These are phyloP conservation scores for Pocillopora verrucosa DNA, from an alignment of 64 coral and sea anemone genomes.

Conservation along the genomic window DNA sequence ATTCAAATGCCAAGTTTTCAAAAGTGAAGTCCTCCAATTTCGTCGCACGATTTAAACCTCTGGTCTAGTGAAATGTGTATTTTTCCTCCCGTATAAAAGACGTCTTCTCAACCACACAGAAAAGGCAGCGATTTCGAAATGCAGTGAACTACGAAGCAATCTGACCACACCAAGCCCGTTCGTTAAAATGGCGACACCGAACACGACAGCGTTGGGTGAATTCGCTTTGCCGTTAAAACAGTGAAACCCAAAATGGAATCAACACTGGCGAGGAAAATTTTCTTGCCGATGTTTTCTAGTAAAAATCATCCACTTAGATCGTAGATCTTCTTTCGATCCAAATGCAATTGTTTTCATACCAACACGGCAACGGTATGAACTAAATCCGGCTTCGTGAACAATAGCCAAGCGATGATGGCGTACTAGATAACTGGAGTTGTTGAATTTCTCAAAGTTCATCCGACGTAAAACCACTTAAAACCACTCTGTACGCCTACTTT, in stretches of 20 bases:
- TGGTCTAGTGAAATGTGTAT: neutral
- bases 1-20: neutral
- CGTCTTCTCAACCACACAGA: neutral
- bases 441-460: constrained; percentile 45
- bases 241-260: constrained; percentile 5
- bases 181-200: constrained; percentile 98
- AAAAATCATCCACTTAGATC: neutral
- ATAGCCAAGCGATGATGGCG: constrained; percentile 37
- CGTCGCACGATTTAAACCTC: neutral
- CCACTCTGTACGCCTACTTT: neutral
- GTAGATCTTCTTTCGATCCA: neutral
- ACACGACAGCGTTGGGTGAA: constrained; percentile 48
- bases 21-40: constrained; percentile 6
- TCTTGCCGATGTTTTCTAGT: neutral
- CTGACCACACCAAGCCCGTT: constrained; percentile 65
- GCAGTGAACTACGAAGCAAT: constrained; percentile 45
- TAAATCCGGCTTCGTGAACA: constrained; percentile 36
- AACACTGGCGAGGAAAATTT: constrained; percentile 13
- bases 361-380: constrained; percentile 16
- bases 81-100: neutral
- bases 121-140: neutral
- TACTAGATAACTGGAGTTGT: neutral
- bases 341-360: constrained; percentile 23
- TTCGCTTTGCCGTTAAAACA: constrained; percentile 41
- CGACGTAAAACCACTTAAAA: constrained; percentile 41